A percentile compares a stretch with the other conserved stretches of the same genome.
Evolutionary conservation across 2,797 vertebrate genomes (phyloP).

Genomic region (Triplophysa yarkandensis): DNA sequence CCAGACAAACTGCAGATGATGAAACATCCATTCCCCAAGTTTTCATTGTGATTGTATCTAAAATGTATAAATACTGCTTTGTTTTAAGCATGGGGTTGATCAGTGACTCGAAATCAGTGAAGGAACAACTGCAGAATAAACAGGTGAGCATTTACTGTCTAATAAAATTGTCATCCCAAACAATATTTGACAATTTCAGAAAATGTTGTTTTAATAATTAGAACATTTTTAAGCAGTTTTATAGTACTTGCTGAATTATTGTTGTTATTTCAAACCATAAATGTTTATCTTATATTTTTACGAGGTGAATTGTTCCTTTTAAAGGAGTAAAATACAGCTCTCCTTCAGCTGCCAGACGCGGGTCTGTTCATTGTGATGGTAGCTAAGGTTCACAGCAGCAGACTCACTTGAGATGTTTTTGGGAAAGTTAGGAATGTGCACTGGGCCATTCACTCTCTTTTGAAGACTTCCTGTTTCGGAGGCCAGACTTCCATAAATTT

Average conservation of each 20-base stretch:
- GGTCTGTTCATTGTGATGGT: conserved; percentile 18
- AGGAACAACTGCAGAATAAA: conserved; percentile 16
- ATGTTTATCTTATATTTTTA: not conserved
- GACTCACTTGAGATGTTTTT: conserved; percentile 48
- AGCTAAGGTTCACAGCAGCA: conserved; percentile 35
- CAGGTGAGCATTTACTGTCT: conserved; percentile 23
- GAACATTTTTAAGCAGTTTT: too few species aligned
- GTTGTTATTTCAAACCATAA: too few species aligned
- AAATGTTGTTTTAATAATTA: too few species aligned
- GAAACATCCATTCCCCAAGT: not conserved
- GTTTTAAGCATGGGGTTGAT: not conserved
- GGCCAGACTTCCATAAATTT: conserved; percentile 71
- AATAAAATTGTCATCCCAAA: too few species aligned
- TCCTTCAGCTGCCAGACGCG: conserved; percentile 19
- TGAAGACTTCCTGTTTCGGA: conserved; percentile 76
- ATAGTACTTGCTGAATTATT: too few species aligned
- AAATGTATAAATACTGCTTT: conserved; percentile 6
- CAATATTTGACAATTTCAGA: too few species aligned
- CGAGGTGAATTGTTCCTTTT: not conserved
- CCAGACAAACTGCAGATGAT: conserved; percentile 2
- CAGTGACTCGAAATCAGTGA: conserved; percentile 3
- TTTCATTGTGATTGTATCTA: not conserved
- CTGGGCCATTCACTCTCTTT: conserved; percentile 69
- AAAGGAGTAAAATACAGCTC: not conserved
- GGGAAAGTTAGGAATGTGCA: conserved; percentile 66